These are phyloP conservation scores for Centruroides vittatus DNA, from an alignment of 1,140 invertebrate genomes.

Conservation along the genomic window DNA sequence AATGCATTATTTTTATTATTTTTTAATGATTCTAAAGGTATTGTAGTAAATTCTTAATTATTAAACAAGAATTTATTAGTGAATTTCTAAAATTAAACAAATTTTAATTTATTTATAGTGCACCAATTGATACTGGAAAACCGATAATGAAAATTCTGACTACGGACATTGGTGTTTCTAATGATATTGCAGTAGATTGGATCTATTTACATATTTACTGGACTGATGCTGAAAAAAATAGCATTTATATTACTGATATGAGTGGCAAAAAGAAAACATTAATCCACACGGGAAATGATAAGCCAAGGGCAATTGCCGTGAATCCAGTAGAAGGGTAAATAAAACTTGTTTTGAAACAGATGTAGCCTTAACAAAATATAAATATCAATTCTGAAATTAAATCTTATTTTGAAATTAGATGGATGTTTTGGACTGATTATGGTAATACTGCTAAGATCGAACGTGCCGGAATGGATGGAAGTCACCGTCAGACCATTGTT, in stretches of 20 bases:
- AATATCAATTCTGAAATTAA: too few relatives aligned
- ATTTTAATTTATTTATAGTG: conserved; percentile 34
- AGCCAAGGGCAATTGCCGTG: conserved; percentile 86
- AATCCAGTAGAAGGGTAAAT: conserved; percentile 82
- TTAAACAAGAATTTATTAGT: too few relatives aligned
- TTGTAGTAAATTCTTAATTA: too few relatives aligned
- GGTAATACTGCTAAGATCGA: conserved; percentile 77
- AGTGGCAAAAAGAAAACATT: conserved; percentile 74
- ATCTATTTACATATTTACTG: conserved; percentile 93
- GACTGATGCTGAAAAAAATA: conserved; percentile 52
- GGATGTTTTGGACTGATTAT: conserved; percentile 98
- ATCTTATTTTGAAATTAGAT: conserved; percentile 32
- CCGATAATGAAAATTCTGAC: conserved; percentile 65
- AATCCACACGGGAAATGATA: conserved; percentile 65
- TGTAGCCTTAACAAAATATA: too few relatives aligned
- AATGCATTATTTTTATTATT: too few relatives aligned
- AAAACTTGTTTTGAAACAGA: background rate
- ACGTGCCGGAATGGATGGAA: conserved; percentile 82
- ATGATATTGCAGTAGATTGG: conserved; percentile 93
- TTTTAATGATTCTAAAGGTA: too few relatives aligned
- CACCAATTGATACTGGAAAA: conserved; percentile 77
- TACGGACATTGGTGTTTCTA: conserved; percentile 68
- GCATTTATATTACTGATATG: conserved; percentile 74
- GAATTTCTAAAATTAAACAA: too few relatives aligned
- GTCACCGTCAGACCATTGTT: conserved; percentile 64